Base-by-base conservation (phyloP, 1,140 invertebrate genomes). In the Diachasmimorpha longicaudata region DNA sequence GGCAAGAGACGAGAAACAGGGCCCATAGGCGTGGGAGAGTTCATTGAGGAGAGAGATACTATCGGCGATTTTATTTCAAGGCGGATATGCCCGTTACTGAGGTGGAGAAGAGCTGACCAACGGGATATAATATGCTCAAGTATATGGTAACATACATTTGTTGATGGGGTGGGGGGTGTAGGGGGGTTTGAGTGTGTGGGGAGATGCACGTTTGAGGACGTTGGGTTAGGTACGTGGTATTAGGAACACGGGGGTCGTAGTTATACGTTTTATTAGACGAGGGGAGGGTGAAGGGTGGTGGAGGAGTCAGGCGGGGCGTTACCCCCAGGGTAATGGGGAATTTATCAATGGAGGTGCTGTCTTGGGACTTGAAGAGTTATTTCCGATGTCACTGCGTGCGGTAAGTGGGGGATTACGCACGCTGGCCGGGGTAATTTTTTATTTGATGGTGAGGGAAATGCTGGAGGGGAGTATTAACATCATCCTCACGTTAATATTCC, bases 11-110 rank as follows among this genome's bases (percentile, higher is more conserved):
- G 80, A 81, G 78, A 76, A 76, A 67, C 70, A 69, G 79, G 79
- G 80, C 77, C 82, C 81, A 88, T 87, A 89, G 87, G 87, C 87
- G 87, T 89, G 87, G 86, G 87, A 89, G 87, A 89, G 87, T 89
- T 87, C 86, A 87, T 89, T 88, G 82, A 87, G 86, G 80, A 86
- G 82, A 86, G 82, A 88, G 86, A 88, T 88, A 87, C 83, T 88
- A 88, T 88, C 87, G 82, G 84, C 85, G 87, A 88, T 88, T 88
- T 87, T 88, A 88, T 88, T 88, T 85, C 83, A 85, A 87, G 84
- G 81, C 86, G 86, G 85, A 86, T 87, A 87, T 88, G 81, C 82
- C 84, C 85, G 85, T 87, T 87, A 87, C 31, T 44, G 25, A 13
- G 58, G 48, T 72, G 55, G 52, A 77, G 81, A 80, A 81, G 78